Evolutionary conservation across 2,113 vertebrate species (phyloP), one percentile per base, ranked within the genome.

Genomic region (Colinus virginianus): DNA sequence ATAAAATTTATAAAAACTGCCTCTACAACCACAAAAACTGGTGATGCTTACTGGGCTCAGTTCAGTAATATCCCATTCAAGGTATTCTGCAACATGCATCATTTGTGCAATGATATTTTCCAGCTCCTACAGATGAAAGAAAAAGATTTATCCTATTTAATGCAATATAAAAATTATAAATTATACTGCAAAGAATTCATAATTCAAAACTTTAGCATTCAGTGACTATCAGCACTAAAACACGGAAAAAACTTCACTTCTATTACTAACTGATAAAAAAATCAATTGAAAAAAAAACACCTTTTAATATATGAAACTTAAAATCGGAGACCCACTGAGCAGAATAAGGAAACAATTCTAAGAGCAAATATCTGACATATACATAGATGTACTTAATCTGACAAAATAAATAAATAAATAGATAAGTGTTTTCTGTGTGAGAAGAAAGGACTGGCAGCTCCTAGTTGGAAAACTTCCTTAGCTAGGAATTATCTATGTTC

Each of bases 41-140:
- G 26, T 67, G 30, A 84, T 94, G 90, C 98, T 97, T 98, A 99
- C 98, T 72, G 98, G 98, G 84, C 98, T 98, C 42, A 99, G 98
- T 90, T 99, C 98, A 5, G 98, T 99, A 94, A 99, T 97, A 92
- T 98, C 98, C 98, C 98, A 99, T 84, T 98, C 98, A 36, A 99
- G 98, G 94, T 98, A 99, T 90, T 98, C 98, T 48, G 98, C 98
- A 23, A 98, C 98, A 32, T 98, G 98, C 98, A 98, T 98, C 98
- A 98, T 98, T 92, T 98, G 98, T 78, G 98, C 94, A 84, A 98
- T 98, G 36, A 98, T 98, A 70, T 98, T 98, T 96, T 98, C 98
- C 56, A 98, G 90, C 67, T 98, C 98, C 98, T 98, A 74, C 4
- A 59, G 6, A 67, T 45, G 2, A 74, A 69, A 8, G 1, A 92